phyloP scores from a whole-genome alignment of 2,113 vertebrate species.

The Pelecanus crispus region DNA sequence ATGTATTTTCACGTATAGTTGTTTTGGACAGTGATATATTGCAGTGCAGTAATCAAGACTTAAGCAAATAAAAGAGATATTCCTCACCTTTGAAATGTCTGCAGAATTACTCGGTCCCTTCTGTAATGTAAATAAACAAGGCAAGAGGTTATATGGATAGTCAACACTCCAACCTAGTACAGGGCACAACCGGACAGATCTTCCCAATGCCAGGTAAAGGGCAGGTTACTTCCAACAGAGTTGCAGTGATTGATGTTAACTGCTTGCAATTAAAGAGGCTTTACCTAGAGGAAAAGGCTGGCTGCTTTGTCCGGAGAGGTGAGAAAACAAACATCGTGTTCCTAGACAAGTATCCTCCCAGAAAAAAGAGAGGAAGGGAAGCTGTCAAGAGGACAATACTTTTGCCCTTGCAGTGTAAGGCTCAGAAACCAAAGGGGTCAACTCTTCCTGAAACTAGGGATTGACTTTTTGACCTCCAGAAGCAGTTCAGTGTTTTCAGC shows the following conservation, averaged over 20 bases:
- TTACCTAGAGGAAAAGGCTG: not conserved
- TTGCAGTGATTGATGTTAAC: not conserved
- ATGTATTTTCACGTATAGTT: not conserved
- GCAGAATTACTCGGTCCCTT: not conserved
- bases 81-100: not conserved
- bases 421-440: not conserved
- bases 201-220: not conserved
- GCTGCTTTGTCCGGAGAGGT: not conserved
- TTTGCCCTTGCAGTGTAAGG: not conserved
- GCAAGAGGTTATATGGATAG: not conserved
- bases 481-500: not conserved
- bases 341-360: not conserved
- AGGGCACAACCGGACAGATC: not conserved
- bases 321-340: not conserved
- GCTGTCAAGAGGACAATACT: not conserved
- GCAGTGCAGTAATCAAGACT: not conserved
- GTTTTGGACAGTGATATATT: not conserved
- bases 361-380: not conserved
- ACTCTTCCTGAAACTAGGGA: not conserved
- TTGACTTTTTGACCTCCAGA: constrained; percentile 5
- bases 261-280: not conserved
- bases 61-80: not conserved
- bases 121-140: not conserved
- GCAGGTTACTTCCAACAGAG: not conserved
- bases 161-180: not conserved